Conservation (phyloP, 1,140 invertebrate species). For the Drosophila subpulchrella region DNA sequence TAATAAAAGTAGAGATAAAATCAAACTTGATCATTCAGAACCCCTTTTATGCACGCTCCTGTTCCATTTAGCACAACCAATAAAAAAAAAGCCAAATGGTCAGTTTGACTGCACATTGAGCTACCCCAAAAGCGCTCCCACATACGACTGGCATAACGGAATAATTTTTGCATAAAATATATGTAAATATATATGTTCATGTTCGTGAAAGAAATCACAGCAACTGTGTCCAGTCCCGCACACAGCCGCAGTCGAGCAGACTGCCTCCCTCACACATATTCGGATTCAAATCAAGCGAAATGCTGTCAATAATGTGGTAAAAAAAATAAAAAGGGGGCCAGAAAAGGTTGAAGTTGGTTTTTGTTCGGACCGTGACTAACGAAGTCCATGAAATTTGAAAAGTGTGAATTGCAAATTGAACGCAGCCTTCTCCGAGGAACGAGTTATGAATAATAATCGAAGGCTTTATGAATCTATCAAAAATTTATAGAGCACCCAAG, state of each 20-base stretch:
- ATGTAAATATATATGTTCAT: conserved; percentile 81
- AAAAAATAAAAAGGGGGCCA: conserved; percentile 22
- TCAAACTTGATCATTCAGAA: no score
- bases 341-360: conserved; percentile 36
- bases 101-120: conserved; percentile 74
- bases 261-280: conserved; percentile 47
- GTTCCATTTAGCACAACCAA: conserved; percentile 65
- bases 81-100: conserved; percentile 82
- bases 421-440: conserved; percentile 51
- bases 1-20: no score
- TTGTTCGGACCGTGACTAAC: conserved; percentile 70
- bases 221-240: conserved; percentile 67
- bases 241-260: neutral
- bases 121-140: conserved; percentile 58
- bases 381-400: conserved; percentile 77
- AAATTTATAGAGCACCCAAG: conserved; percentile 23
- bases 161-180: conserved; percentile 85
- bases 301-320: conserved; percentile 76
- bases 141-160: conserved; percentile 75
- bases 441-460: conserved; percentile 80
- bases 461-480: conserved; percentile 32
- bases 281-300: conserved; percentile 82
- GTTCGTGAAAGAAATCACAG: conserved; percentile 78
- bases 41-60: conserved; percentile 26
- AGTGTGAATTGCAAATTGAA: conserved; percentile 82